Evolutionary conservation across 2,888 invertebrate genomes (phyloP).

Genomic region (Athalia rosae): DNA sequence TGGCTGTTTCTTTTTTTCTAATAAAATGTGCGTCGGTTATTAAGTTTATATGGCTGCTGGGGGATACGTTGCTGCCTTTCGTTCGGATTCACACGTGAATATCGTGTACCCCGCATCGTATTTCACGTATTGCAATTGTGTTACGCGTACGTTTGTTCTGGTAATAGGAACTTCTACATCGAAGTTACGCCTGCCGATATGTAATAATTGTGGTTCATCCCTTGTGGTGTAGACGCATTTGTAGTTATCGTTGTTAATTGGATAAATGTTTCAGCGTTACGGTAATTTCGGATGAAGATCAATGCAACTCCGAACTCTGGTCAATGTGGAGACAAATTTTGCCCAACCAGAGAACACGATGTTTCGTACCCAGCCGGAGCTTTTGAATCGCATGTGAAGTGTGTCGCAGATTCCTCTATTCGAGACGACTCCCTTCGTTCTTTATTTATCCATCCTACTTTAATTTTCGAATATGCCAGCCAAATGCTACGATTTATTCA

Average conservation of each 20-base stretch:
- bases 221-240: constrained; percentile 68
- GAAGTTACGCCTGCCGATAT: background rate
- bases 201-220: constrained; percentile 58
- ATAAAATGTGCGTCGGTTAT: constrained; percentile 35
- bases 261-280: constrained; percentile 28
- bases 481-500: no score
- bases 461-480: no score
- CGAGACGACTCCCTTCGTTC: background rate
- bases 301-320: no score
- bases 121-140: background rate
- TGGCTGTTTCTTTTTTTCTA: background rate
- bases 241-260: constrained; percentile 71
- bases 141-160: background rate
- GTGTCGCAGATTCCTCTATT: background rate
- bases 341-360: no score
- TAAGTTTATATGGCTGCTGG: constrained; percentile 37
- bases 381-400: background rate
- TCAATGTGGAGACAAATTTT: background rate
- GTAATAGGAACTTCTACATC: background rate
- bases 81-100: constrained; percentile 11
- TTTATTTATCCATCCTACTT: no score
- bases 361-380: no score
- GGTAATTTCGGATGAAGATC: background rate
- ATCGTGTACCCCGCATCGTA: background rate
- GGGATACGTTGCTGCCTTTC: constrained; percentile 21